phyloP scores from a whole-genome alignment of 2,113 vertebrate genomes.

The Murina feae region DNA sequence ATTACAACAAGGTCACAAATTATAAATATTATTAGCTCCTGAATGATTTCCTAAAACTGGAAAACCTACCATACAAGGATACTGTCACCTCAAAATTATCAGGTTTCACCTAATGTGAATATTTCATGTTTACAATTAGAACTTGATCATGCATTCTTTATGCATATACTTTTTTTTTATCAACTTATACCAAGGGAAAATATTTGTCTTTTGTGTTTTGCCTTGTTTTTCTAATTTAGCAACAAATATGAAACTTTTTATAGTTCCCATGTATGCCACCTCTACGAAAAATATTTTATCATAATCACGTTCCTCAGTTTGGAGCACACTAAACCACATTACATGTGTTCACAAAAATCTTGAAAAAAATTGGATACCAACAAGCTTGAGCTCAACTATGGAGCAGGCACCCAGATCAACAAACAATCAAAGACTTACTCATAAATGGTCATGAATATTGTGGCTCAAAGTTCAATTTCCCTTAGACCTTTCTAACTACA shows the following conservation, averaged over 20 bases:
- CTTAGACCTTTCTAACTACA: background rate
- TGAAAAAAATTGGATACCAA: background rate
- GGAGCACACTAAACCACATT: background rate
- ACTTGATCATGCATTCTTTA: constrained; percentile 66
- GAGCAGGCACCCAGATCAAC: background rate
- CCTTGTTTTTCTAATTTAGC: constrained; percentile 38
- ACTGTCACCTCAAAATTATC: constrained; percentile 67
- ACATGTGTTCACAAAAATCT: background rate
- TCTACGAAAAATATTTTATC: background rate
- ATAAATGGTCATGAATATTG: background rate
- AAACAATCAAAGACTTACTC: background rate
- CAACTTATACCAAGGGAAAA: constrained; percentile 43
- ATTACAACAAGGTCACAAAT: constrained; percentile 81
- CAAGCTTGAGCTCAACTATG: background rate
- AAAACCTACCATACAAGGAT: constrained; percentile 70
- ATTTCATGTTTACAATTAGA: constrained; percentile 70
- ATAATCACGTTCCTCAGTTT: background rate
- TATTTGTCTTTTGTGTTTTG: constrained; percentile 7
- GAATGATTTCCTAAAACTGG: constrained; percentile 63
- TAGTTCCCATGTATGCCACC: background rate
- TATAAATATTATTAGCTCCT: constrained; percentile 75
- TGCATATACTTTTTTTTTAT: constrained; percentile 54
- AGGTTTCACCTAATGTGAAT: constrained; percentile 60
- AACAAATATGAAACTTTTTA: constrained; percentile 8
- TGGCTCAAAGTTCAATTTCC: background rate